Percentiles rank a stretch among this genome's conserved stretches.
Evolutionary conservation across 2,113 vertebrate genomes (phyloP).

Genomic region (Potamarius usumacintae): DNA sequence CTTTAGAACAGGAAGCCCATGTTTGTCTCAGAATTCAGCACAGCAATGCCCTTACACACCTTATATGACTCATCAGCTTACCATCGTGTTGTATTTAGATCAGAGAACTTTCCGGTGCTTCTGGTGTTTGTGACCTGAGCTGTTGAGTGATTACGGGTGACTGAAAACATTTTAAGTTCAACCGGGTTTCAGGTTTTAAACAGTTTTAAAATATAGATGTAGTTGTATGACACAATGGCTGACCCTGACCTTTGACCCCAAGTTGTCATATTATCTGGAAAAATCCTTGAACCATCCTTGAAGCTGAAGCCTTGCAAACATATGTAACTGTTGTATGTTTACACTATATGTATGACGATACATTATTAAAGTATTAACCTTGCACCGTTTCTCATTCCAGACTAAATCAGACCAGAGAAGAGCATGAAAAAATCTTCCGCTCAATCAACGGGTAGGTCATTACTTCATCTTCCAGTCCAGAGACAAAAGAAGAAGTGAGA

Average conservation of each 20-base stretch:
- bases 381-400: constrained; percentile 55
- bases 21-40: background rate
- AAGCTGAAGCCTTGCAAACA: background rate
- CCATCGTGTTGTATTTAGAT: background rate
- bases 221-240: background rate
- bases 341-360: background rate
- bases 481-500: background rate
- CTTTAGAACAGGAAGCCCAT: background rate
- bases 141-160: background rate
- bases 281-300: background rate
- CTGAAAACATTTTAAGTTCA: background rate
- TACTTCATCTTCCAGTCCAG: background rate
- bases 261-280: background rate
- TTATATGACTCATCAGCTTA: background rate
- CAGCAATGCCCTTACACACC: background rate
- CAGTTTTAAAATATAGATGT: background rate
- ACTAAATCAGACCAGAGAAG: constrained; percentile 64
- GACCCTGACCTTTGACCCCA: background rate
- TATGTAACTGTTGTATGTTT: background rate
- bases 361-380: constrained; percentile 1
- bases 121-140: background rate
- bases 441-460: constrained; percentile 76
- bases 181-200: background rate
- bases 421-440: constrained; percentile 75
- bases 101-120: background rate